Conservation (phyloP, 2,113 vertebrate species). For the Hypocryptadius cinnamomeus region DNA sequence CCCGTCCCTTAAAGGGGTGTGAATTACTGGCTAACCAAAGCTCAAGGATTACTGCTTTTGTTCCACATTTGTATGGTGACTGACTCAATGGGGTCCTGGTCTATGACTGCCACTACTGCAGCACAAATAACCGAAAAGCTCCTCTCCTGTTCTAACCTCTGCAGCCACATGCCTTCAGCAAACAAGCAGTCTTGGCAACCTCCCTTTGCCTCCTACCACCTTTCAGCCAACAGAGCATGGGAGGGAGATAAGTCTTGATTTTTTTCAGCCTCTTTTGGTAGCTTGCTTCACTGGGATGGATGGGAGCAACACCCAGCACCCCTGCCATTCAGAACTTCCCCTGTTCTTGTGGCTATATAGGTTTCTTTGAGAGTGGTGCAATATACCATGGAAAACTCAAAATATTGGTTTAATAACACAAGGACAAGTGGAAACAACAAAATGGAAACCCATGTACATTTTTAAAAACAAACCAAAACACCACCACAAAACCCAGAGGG, state of each 20-base stretch:
- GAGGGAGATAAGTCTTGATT: background rate
- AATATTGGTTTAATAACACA: background rate
- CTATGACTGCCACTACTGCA: background rate
- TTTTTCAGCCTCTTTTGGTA: background rate
- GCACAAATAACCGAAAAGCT: background rate
- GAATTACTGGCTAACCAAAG: slow-evolving; percentile 10
- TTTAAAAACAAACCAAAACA: background rate
- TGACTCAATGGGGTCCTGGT: background rate
- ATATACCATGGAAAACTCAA: background rate
- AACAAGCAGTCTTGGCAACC: background rate
- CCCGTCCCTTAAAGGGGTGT: background rate
- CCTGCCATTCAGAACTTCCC: background rate
- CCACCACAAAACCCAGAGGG: background rate
- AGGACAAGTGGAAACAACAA: background rate
- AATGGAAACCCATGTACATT: background rate
- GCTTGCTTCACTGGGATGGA: background rate
- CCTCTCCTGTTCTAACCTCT: background rate
- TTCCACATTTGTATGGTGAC: background rate
- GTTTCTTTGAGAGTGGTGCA: background rate
- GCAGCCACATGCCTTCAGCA: background rate
- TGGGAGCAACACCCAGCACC: background rate
- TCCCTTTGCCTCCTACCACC: background rate
- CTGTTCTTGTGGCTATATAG: background rate
- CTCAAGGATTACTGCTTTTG: slow-evolving; percentile 6
- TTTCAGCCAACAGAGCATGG: background rate